Percentiles rank a stretch among this genome's conserved stretches.
These are phyloP conservation scores for Callionymus lyra DNA, from an alignment of 2,113 vertebrate genomes.

Conservation along the genomic window DNA sequence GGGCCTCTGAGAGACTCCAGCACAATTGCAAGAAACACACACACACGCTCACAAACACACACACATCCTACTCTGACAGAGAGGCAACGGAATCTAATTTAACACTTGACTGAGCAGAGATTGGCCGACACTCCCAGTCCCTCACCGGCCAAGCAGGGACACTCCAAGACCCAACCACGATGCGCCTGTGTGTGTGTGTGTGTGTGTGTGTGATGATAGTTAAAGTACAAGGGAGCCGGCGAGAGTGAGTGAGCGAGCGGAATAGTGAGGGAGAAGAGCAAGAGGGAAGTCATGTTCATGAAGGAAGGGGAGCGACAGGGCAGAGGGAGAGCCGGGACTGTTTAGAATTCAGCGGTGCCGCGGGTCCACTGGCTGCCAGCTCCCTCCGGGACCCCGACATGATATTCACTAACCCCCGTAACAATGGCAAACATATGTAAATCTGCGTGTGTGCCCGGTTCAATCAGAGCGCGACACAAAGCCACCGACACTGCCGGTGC, in stretches of 20 bases:
- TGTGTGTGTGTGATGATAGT: slow-evolving; percentile 14
- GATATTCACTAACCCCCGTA: slow-evolving; percentile 69
- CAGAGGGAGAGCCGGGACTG: slow-evolving; percentile 24
- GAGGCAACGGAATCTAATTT: slow-evolving; percentile 69
- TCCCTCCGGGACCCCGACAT: slow-evolving; percentile 64
- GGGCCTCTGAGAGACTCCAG: slow-evolving; percentile 29
- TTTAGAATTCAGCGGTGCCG: slow-evolving; percentile 58
- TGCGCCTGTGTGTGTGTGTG: slow-evolving; percentile 17
- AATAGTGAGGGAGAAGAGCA: slow-evolving; percentile 4
- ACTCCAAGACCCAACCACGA: slow-evolving; percentile 26
- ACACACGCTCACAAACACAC: slow-evolving; percentile 15
- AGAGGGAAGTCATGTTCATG: slow-evolving; percentile 20
- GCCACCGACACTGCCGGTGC: slow-evolving; percentile 33
- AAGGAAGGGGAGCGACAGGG: slow-evolving; percentile 9
- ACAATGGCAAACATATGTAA: slow-evolving; percentile 73
- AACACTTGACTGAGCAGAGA: slow-evolving; percentile 64
- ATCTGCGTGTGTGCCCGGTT: slow-evolving; percentile 57
- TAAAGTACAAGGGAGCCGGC: slow-evolving; percentile 26
- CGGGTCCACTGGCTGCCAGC: slow-evolving; percentile 41
- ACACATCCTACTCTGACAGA: slow-evolving; percentile 38
- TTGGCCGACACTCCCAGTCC: slow-evolving; percentile 53
- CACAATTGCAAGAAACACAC: slow-evolving; percentile 9
- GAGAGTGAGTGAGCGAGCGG: slow-evolving; percentile 13
- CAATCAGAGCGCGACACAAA: slow-evolving; percentile 60
- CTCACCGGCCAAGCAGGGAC: slow-evolving; percentile 37